These are phyloP conservation scores for Mizuhopecten yessoensis DNA, from an alignment of 1,140 invertebrate genomes.

Conservation along the genomic window DNA sequence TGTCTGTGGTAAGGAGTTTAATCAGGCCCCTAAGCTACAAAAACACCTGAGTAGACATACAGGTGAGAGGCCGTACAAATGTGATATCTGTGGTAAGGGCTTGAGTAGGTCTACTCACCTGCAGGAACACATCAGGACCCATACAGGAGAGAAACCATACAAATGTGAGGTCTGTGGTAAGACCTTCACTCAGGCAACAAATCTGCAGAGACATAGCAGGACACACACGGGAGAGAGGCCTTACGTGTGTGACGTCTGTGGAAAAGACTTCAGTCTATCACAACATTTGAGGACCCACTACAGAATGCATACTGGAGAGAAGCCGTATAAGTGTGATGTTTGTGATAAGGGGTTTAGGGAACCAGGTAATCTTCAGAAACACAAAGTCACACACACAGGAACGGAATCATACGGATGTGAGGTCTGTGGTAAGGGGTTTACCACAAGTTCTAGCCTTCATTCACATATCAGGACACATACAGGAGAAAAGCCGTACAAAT, in stretches of 20 bases:
- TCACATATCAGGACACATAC: conserved; percentile 58
- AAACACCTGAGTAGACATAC: conserved; percentile 66
- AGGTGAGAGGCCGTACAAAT: conserved; percentile 59
- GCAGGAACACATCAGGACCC: conserved; percentile 67
- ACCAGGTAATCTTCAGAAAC: background rate
- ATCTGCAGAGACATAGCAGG: background rate
- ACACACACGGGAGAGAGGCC: background rate
- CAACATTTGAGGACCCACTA: background rate
- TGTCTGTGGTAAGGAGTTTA: background rate
- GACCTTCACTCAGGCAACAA: conserved; percentile 48
- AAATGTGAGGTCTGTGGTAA: conserved; percentile 66
- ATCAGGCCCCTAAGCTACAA: conserved; percentile 69
- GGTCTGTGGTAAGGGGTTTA: conserved; percentile 49
- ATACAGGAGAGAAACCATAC: conserved; percentile 66
- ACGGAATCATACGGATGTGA: background rate
- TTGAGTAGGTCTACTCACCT: conserved; percentile 56
- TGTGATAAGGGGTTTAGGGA: conserved; percentile 15
- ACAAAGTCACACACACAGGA: background rate
- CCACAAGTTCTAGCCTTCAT: conserved; percentile 43
- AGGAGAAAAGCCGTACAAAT: conserved; percentile 58
- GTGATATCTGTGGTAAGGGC: conserved; percentile 55
- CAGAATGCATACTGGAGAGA: conserved; percentile 19
- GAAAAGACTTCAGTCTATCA: background rate
- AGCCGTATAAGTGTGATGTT: conserved; percentile 11
- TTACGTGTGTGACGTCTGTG: background rate